Evolutionary conservation across 2,797 vertebrate genomes (phyloP), one percentile per base, ranked within the genome.

Genomic region (Oreochromis mossambicus): DNA sequence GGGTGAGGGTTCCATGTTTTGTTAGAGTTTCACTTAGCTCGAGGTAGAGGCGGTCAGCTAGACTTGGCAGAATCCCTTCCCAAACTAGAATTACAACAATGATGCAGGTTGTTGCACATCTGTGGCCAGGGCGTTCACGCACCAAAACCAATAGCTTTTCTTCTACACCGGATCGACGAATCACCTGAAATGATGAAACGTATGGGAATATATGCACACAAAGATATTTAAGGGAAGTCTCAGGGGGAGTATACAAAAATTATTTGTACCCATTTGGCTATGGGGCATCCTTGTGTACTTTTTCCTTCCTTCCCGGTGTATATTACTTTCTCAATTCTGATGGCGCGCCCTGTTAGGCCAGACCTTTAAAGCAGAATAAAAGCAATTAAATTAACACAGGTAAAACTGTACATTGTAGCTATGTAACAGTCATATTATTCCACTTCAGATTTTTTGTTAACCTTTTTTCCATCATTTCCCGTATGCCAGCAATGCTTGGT

Each of bases 281-380:
- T 98, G 79, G 99, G 99, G 91, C 98, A 99, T 86, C 99, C 99
- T 95, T 99, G 98, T 91, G 98, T 98, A 93, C 99, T 99, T 94
- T 98, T 99, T 87, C 99, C 99, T 96, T 99, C 99, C 95, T 99
- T 99, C 89, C 99, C 99, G 87, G 99, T 99, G 94, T 98, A 99
- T 92, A 98, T 83, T 85, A 99, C 97, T 95, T 97, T 98, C 87
- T 99, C 98, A 95, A 99, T 99, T 91, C 99, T 97, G 93, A 99
- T 98, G 89, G 98, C 97, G 56, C 88, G 95, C 79, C 98, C 98
- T 91, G 97, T 98, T 91, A 98, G 91, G 86, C 97, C 98, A 95
- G 97, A 98, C 95, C 99, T 99, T 92, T 4, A 80, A 87, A 82
- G 29, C 46, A 87, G 21, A 93, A 84, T 13, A 82, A 11, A 88